Conservation (phyloP, 2,113 vertebrate species). For the Antidorcas marsupialis region DNA sequence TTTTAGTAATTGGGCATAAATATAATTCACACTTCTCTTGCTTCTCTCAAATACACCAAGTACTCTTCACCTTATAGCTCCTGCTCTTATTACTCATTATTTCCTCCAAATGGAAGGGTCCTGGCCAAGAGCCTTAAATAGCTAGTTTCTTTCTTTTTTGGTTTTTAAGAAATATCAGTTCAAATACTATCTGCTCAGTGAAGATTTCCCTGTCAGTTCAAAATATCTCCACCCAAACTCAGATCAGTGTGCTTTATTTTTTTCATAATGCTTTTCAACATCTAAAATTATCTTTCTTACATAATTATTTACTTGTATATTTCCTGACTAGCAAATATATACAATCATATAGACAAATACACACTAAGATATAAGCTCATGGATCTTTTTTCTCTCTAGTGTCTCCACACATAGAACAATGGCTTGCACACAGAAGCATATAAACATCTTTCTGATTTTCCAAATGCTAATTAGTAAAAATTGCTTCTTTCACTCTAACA, state of each 20-base stretch:
- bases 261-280: not conserved
- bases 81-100: not conserved
- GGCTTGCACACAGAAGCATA: not conserved
- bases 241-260: not conserved
- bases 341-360: not conserved
- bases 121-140: not conserved
- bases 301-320: not conserved
- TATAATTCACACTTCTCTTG: not conserved
- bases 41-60: not conserved
- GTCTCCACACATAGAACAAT: not conserved
- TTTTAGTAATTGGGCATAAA: not conserved
- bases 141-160: not conserved
- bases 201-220: not conserved
- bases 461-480: not conserved
- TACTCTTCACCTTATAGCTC: not conserved
- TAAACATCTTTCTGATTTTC: not conserved
- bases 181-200: not conserved
- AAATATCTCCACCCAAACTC: not conserved
- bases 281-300: not conserved
- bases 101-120: not conserved
- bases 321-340: not conserved
- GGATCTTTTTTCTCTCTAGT: not conserved
- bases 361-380: not conserved
- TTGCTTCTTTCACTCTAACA: not conserved
- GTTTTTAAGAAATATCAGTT: not conserved